Evolutionary conservation across 2,797 vertebrate species (phyloP).

Genomic region (Loris lydekkerianus): DNA sequence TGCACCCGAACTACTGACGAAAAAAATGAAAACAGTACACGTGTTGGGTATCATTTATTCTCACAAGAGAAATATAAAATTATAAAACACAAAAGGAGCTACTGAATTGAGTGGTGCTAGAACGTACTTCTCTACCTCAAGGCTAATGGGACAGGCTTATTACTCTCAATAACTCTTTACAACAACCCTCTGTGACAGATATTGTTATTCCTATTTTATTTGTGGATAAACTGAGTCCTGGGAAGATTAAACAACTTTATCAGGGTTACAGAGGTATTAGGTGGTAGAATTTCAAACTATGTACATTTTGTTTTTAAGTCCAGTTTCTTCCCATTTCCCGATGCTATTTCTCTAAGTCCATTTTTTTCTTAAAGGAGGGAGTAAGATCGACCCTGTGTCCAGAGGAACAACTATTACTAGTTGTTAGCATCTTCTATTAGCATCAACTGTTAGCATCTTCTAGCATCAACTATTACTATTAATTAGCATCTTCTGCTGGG

Average conservation of each 20-base stretch:
- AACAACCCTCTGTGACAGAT: background rate
- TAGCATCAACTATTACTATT: background rate
- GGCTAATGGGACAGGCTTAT: background rate
- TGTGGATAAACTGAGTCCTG: background rate
- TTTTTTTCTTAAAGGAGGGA: background rate
- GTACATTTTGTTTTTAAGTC: constrained; percentile 3
- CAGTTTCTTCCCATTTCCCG: background rate
- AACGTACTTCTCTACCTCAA: too few species aligned
- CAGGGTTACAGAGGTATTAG: background rate
- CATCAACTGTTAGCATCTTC: too few species aligned
- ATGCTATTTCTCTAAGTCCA: background rate
- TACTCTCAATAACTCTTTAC: background rate
- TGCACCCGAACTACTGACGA: background rate
- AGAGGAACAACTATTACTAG: background rate
- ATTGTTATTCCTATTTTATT: background rate
- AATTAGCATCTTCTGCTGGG: background rate
- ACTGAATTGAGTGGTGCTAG: too few species aligned
- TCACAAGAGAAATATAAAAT: background rate
- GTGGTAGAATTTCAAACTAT: constrained; percentile 13
- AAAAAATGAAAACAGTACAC: background rate
- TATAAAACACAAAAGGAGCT: too few species aligned
- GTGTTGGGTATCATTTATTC: background rate
- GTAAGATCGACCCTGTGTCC: background rate
- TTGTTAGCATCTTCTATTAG: too few species aligned
- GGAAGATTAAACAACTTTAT: background rate